These are phyloP conservation scores for Sarotherodon lohbergeri DNA, from an alignment of 2,113 vertebrate genomes.

Conservation along the genomic window DNA sequence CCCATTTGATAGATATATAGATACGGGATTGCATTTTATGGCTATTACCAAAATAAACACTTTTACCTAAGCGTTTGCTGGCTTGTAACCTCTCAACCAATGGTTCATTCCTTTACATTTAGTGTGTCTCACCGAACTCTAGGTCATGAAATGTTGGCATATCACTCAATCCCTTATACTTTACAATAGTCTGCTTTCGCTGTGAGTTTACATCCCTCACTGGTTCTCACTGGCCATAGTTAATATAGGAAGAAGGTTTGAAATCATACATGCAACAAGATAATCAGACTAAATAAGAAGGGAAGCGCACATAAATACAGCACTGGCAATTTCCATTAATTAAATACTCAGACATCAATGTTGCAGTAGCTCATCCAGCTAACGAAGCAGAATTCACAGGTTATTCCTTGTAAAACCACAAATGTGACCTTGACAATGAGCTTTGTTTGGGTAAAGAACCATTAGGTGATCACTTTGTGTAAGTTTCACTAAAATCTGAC, in stretches of 20 bases:
- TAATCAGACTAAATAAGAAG: neutral
- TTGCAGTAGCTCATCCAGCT: neutral
- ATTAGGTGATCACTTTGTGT: neutral
- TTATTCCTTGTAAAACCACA: neutral
- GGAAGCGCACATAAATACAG: neutral
- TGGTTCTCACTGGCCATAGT: neutral
- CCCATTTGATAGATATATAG: neutral
- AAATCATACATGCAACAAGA: neutral
- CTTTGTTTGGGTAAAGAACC: neutral
- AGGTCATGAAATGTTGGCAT: neutral
- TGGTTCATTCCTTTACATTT: neutral
- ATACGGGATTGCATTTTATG: neutral
- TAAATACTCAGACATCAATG: neutral
- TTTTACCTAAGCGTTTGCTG: neutral
- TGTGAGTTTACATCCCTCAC: neutral
- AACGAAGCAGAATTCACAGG: neutral
- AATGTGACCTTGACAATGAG: neutral
- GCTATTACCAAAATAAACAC: neutral
- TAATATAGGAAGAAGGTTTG: neutral
- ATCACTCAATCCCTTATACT: neutral
- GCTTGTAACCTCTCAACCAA: neutral
- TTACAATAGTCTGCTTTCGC: neutral
- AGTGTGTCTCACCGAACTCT: neutral
- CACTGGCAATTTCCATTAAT: neutral
- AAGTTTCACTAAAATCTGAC: neutral